These are phyloP conservation scores for Enteromius fasciolatus DNA, from an alignment of 2,797 vertebrate species.

Conservation along the genomic window DNA sequence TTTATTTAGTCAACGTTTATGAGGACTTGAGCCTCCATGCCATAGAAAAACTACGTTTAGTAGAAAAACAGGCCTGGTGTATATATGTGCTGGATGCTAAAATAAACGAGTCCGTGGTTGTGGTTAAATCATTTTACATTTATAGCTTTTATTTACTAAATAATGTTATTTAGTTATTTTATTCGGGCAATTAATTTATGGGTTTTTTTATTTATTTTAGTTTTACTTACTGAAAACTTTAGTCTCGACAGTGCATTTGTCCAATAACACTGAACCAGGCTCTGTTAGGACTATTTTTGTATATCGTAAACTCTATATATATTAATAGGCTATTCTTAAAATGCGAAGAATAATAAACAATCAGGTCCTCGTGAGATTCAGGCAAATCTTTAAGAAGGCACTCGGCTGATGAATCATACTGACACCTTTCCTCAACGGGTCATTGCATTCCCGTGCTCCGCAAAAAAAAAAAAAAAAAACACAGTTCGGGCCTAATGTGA, in stretches of 20 bases:
- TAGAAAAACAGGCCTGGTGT: background rate
- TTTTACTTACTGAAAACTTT: background rate
- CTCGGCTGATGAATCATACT: constrained; percentile 69
- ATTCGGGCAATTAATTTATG: background rate
- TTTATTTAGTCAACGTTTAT: constrained; percentile 27
- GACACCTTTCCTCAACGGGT: constrained; percentile 72
- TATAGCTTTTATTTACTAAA: background rate
- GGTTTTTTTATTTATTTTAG: too few species aligned
- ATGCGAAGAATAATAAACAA: background rate
- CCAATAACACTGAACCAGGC: background rate
- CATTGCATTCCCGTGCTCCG: constrained; percentile 65
- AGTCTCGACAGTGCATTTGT: background rate
- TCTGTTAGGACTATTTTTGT: background rate
- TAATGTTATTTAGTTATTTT: background rate
- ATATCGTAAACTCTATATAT: background rate
- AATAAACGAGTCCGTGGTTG: background rate
- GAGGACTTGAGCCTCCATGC: constrained; percentile 1
- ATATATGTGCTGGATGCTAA: background rate
- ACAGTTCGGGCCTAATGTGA: constrained; percentile 69
- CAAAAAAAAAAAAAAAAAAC: constrained; percentile 51
- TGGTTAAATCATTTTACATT: background rate
- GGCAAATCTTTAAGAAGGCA: constrained; percentile 40
- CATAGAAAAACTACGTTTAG: background rate
- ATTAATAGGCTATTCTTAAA: background rate
- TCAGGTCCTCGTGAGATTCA: constrained; percentile 6